Evolutionary conservation across 2,888 invertebrate genomes (phyloP).

Genomic region (Emesis russula): DNA sequence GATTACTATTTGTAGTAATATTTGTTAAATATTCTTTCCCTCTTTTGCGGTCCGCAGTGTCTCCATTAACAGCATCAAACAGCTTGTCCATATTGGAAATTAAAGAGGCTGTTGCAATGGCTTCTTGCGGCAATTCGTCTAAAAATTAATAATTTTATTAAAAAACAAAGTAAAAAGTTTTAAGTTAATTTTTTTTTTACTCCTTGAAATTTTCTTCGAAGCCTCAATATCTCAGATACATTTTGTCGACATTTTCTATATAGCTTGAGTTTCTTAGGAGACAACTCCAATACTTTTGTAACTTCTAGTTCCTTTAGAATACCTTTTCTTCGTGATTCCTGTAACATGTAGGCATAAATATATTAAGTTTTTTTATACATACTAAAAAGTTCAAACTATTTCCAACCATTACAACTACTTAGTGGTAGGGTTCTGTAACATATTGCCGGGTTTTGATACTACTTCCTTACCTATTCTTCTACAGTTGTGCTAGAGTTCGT

Average conservation of each 20-base stretch:
- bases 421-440: too few species aligned
- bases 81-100: conserved; percentile 37
- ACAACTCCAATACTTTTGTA: background rate
- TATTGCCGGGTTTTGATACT: too few species aligned
- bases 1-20: conserved; percentile 53
- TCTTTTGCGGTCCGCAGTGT: conserved; percentile 39
- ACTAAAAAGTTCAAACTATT: too few species aligned
- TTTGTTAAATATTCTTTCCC: conserved; percentile 50
- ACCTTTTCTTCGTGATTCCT: background rate
- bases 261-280: background rate
- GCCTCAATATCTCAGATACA: background rate
- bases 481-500: too few species aligned
- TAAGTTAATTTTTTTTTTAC: background rate
- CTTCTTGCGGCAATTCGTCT: conserved; percentile 51
- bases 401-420: too few species aligned
- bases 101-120: conserved; percentile 29
- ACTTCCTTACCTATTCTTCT: too few species aligned
- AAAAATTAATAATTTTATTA: background rate
- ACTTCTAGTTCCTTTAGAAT: background rate
- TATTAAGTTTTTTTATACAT: background rate
- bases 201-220: background rate
- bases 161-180: too few species aligned
- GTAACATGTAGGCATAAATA: background rate
- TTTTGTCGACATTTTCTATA: background rate
- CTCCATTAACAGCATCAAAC: conserved; percentile 47